Percentiles rank a stretch among this genome's conserved stretches.
These are phyloP conservation scores for Nesogale talazaci DNA, from an alignment of 2,113 vertebrate genomes.

Conservation along the genomic window DNA sequence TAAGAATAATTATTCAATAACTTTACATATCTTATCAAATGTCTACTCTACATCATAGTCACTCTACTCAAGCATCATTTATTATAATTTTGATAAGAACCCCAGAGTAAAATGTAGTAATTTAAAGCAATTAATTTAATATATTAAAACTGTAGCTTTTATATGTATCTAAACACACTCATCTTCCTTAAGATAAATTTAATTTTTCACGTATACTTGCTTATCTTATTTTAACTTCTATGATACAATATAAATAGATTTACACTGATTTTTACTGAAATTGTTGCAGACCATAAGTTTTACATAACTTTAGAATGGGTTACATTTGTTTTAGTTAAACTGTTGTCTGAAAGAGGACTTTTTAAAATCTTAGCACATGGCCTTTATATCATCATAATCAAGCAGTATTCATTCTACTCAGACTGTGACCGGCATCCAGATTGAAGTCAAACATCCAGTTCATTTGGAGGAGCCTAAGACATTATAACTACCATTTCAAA, in stretches of 20 bases:
- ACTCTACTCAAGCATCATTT: background rate
- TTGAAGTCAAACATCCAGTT: conserved; percentile 45
- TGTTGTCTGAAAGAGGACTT: conserved; percentile 8
- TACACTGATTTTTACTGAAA: conserved; percentile 18
- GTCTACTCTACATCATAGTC: background rate
- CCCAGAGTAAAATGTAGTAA: background rate
- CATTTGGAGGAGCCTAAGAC: conserved; percentile 6
- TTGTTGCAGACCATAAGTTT: conserved; percentile 26
- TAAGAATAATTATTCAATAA: conserved; percentile 11
- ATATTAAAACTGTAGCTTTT: background rate
- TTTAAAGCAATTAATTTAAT: conserved; percentile 20
- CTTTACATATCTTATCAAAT: background rate
- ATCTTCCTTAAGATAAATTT: background rate
- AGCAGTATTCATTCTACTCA: conserved; percentile 33
- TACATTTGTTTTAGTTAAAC: conserved; percentile 69
- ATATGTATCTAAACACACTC: background rate
- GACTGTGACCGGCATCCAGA: background rate
- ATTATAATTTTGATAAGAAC: conserved; percentile 13
- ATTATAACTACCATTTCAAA: conserved; percentile 2
- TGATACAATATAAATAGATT: conserved; percentile 43
- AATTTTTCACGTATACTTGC: background rate
- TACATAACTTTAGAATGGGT: conserved; percentile 22
- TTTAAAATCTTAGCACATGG: background rate
- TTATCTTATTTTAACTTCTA: background rate
- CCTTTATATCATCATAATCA: conserved; percentile 58